These are phyloP conservation scores for Drymonia ruficornis DNA, from an alignment of 2,888 invertebrate genomes.

Conservation along the genomic window DNA sequence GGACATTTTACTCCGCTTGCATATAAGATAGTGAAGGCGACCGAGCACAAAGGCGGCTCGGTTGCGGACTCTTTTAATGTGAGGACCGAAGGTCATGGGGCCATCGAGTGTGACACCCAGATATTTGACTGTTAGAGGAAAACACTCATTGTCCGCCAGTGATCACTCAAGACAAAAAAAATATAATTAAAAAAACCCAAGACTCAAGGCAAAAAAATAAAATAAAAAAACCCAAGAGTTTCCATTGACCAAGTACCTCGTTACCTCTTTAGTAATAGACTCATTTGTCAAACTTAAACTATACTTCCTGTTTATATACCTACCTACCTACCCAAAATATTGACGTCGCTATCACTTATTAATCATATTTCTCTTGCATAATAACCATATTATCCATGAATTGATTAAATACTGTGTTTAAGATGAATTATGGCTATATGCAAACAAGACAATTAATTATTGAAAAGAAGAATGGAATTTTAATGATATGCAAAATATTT, in stretches of 20 bases:
- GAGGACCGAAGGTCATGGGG: too few species aligned
- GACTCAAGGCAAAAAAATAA: background rate
- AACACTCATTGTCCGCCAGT: background rate
- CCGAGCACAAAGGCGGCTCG: too few species aligned
- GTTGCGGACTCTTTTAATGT: too few species aligned
- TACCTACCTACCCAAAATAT: background rate
- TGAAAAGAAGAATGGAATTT: slow-evolving; percentile 24
- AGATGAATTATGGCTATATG: slow-evolving; percentile 15
- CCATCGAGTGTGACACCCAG: too few species aligned
- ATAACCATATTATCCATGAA: slow-evolving; percentile 20
- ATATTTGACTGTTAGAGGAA: too few species aligned
- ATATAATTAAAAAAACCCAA: background rate
- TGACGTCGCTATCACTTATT: slow-evolving; percentile 25
- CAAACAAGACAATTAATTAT: slow-evolving; percentile 29
- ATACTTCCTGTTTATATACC: slow-evolving; percentile 11
- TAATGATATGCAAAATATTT: slow-evolving; percentile 26
- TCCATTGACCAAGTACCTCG: too few species aligned
- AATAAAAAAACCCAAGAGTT: background rate
- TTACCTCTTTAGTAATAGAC: background rate
- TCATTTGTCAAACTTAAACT: slow-evolving; percentile 15
- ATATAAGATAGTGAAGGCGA: too few species aligned
- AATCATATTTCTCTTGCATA: slow-evolving; percentile 29
- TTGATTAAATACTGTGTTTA: slow-evolving; percentile 13
- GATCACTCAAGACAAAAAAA: background rate
- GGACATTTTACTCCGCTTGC: too few species aligned